A percentile compares a stretch with the other conserved stretches of the same genome.
These are phyloP conservation scores for Streptopelia turtur DNA, from an alignment of 2,797 vertebrate genomes.

Conservation along the genomic window DNA sequence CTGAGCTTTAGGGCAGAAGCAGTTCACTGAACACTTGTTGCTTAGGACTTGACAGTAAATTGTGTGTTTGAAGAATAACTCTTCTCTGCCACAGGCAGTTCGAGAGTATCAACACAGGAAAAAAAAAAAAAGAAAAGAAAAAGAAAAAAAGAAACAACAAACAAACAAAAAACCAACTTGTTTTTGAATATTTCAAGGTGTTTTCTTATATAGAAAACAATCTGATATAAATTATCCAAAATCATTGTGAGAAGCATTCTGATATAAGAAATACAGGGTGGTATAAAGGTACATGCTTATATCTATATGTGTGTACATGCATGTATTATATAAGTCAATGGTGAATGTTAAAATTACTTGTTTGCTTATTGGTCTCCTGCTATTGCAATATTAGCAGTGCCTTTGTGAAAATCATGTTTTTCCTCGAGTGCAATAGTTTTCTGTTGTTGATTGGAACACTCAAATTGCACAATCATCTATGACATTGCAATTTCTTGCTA, in stretches of 20 bases:
- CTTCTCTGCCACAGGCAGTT: not conserved
- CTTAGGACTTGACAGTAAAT: not conserved
- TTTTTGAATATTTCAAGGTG: not conserved
- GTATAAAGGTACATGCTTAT: not conserved
- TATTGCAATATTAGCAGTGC: not conserved
- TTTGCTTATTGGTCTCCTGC: not conserved
- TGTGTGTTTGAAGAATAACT: not conserved
- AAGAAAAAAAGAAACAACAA: too few relatives aligned
- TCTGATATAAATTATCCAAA: not conserved
- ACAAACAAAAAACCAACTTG: too few relatives aligned
- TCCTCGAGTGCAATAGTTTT: not conserved
- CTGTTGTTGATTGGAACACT: not conserved
- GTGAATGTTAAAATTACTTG: not conserved
- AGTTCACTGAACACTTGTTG: not conserved
- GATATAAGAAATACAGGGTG: not conserved
- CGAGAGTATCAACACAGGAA: not conserved
- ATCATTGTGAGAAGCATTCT: not conserved
- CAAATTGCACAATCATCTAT: not conserved
- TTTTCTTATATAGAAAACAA: not conserved
- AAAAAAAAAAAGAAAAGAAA: too few relatives aligned
- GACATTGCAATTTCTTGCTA: not conserved
- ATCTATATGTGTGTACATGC: accelerated
- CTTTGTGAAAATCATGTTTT: not conserved
- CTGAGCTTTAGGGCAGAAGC: not conserved
- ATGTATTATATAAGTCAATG: not conserved